These are phyloP conservation scores for Aphelinus atriplicis DNA, from an alignment of 1,140 invertebrate genomes.

Conservation along the genomic window DNA sequence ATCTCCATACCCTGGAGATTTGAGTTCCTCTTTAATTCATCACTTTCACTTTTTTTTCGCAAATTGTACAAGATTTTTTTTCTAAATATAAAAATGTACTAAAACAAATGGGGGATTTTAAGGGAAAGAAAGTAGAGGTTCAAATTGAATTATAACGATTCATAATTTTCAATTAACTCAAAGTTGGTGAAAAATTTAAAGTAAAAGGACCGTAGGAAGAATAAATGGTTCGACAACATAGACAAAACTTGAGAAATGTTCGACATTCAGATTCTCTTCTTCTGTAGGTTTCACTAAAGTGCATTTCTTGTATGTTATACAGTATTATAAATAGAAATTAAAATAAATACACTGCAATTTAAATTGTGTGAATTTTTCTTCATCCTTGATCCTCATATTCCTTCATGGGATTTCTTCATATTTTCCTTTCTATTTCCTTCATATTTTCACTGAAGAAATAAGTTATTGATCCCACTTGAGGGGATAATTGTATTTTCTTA, in stretches of 20 bases:
- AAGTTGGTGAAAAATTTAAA: conserved; percentile 27
- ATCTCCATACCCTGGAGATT: conserved; percentile 21
- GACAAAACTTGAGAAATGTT: conserved; percentile 52
- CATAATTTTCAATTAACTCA: conserved; percentile 34
- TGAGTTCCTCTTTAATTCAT: conserved; percentile 40
- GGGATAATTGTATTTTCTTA: no score
- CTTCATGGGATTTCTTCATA: background rate
- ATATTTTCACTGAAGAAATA: no score
- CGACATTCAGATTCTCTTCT: conserved; percentile 75
- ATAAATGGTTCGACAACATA: conserved; percentile 51
- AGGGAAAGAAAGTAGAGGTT: conserved; percentile 44
- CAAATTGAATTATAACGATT: conserved; percentile 54
- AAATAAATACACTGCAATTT: conserved; percentile 50
- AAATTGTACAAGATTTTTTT: conserved; percentile 35
- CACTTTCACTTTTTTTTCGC: conserved; percentile 40
- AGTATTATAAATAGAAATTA: conserved; percentile 80
- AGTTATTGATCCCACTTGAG: no score
- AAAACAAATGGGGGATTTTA: conserved; percentile 15
- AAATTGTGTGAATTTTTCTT: conserved; percentile 15
- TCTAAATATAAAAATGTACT: conserved; percentile 27
- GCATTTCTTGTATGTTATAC: conserved; percentile 90
- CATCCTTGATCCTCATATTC: background rate
- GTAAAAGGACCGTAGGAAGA: conserved; percentile 51
- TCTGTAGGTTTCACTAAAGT: conserved; percentile 87
- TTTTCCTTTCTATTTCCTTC: background rate